Conservation (phyloP, 2,113 vertebrate species). For the Phaethon lepturus region DNA sequence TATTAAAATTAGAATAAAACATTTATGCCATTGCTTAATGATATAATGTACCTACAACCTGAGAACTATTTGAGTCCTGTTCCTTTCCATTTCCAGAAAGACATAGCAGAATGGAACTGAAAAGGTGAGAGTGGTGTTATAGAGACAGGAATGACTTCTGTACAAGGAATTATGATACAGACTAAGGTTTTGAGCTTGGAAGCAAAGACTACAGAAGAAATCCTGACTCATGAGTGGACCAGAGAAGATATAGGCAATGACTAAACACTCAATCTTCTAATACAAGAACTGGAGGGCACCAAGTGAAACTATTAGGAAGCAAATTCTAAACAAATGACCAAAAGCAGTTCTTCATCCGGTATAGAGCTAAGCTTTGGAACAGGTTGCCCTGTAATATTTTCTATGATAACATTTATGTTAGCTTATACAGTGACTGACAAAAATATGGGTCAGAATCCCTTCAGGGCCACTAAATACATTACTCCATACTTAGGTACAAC, state of each 20-base stretch:
- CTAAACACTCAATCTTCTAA: not conserved
- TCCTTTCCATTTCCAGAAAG: not conserved
- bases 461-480: not conserved
- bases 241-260: not conserved
- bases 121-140: not conserved
- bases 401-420: not conserved
- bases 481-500: not conserved
- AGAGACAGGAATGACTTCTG: not conserved
- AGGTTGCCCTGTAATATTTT: not conserved
- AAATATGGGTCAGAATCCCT: not conserved
- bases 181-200: not conserved
- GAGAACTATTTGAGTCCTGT: not conserved
- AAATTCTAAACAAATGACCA: not conserved
- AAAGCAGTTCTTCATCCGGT: not conserved
- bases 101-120: not conserved
- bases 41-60: not conserved
- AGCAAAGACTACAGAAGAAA: not conserved
- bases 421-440: not conserved
- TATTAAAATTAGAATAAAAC: not conserved
- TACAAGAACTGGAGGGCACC: not conserved
- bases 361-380: not conserved
- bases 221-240: not conserved
- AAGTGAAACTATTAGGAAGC: not conserved
- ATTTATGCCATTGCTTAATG: not conserved
- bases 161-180: not conserved